Evolutionary conservation across 2,113 vertebrate genomes (phyloP).

Genomic region (Sceloporus tristichus): DNA sequence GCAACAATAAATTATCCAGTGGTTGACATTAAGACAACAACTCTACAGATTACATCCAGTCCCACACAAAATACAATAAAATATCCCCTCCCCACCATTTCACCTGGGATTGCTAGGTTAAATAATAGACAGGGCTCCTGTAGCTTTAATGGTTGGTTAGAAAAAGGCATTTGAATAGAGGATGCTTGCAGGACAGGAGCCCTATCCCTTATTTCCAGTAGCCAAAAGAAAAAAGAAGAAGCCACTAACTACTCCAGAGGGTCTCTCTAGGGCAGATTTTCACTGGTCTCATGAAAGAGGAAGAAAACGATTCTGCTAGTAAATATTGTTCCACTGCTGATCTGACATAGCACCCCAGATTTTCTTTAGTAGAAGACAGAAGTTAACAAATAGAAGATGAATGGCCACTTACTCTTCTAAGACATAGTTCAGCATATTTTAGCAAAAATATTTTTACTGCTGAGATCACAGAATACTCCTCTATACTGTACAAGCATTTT

Average conservation of each 20-base stretch:
- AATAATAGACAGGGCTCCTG: too few species aligned
- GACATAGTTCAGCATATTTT: slow-evolving; percentile 2
- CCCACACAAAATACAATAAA: not conserved
- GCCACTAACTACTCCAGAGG: too few species aligned
- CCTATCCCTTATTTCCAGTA: too few species aligned
- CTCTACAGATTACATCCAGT: not conserved
- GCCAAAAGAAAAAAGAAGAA: too few species aligned
- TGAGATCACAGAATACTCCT: slow-evolving; percentile 1
- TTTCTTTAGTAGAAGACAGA: not conserved
- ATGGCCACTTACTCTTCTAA: not conserved
- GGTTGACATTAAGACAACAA: not conserved
- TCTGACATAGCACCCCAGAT: not conserved
- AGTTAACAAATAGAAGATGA: slow-evolving; percentile 11
- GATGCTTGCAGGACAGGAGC: too few species aligned
- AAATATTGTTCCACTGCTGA: not conserved
- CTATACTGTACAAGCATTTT: not conserved
- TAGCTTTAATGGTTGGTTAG: too few species aligned
- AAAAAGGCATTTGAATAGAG: too few species aligned
- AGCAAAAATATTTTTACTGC: slow-evolving; percentile 6
- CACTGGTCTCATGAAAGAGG: not conserved
- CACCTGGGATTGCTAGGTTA: too few species aligned
- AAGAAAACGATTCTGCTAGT: not conserved
- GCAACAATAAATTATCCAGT: not conserved
- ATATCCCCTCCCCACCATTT: too few species aligned
- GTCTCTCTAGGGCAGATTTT: too few species aligned